These are phyloP conservation scores for Keiferia lycopersicella DNA, from an alignment of 2,888 invertebrate species.

Conservation along the genomic window DNA sequence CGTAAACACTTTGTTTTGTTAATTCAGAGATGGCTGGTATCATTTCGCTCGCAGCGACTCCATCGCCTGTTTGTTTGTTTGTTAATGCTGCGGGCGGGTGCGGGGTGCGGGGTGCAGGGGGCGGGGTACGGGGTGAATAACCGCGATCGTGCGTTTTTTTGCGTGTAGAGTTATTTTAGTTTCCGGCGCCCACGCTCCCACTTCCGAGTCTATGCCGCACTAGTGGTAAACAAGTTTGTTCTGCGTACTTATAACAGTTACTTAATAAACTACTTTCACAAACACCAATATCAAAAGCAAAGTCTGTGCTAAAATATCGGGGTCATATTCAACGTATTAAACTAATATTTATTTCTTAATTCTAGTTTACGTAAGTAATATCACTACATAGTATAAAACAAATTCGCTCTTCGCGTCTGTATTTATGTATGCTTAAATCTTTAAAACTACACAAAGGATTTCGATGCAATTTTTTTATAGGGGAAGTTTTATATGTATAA, in stretches of 20 bases:
- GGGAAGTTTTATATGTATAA: too few relatives aligned
- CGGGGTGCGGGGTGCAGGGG: neutral
- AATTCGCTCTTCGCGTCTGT: too few relatives aligned
- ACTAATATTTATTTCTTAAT: too few relatives aligned
- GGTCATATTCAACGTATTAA: too few relatives aligned
- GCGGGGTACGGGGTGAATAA: neutral
- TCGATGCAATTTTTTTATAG: too few relatives aligned
- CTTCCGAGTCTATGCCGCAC: neutral
- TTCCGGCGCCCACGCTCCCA: slow-evolving; percentile 14
- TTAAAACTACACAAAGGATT: too few relatives aligned
- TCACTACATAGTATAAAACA: too few relatives aligned
- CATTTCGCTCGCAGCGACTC: neutral
- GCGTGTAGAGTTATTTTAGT: neutral
- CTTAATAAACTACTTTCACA: too few relatives aligned
- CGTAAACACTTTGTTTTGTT: neutral
- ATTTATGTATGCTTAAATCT: too few relatives aligned
- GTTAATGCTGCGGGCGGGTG: neutral
- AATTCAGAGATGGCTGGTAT: neutral
- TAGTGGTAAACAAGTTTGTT: neutral
- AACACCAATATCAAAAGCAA: too few relatives aligned
- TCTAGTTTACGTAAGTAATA: neutral
- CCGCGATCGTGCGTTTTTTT: neutral
- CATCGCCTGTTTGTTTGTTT: neutral
- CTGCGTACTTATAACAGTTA: neutral
- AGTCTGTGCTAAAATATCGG: too few relatives aligned